Evolutionary conservation across 2,888 invertebrate genomes (phyloP), one percentile per base, ranked within the genome.

Genomic region (Strigamia transsilvanica): DNA sequence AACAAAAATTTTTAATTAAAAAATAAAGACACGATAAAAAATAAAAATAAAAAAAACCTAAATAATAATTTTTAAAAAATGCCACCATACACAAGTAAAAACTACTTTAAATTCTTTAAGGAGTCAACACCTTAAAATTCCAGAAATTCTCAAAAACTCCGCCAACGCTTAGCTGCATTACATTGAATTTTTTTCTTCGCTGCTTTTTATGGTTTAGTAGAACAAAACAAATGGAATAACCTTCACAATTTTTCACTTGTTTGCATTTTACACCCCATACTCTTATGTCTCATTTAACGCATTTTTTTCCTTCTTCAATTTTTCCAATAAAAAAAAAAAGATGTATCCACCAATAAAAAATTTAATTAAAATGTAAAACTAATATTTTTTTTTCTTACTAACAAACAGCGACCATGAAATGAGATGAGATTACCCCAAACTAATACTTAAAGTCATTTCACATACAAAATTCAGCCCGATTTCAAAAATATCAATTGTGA

Each of bases 91-190:
- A 56, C 18, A 18, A 56, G 56, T 56, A 21, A 56, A 18, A 73
- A 73, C 27, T 73, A 73, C 73, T 73, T 73, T 73, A 73, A 73
- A 73, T 73, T 73, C 73, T 73, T 73, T 27, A 15, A 32, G 32
- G 3, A 27, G 73, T 32, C 73, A n/a, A 32, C 73, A 73, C 73
- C 73, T 73, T 73, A 13, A 27, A 73, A 73, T 73, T 73, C 73
- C 73, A 27, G 73, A 73, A 73, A 73, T 73, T 73, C 73, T 73
- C 32, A 73, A 73, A 73, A 73, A 73, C 73, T 73, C 73, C 73
- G 73, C 73, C 73, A 32, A 5, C 73, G 73, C 73, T 73, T 73
- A 23, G 73, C 73, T 73, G 73, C 73, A 32, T 73, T 32, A 73
- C 73, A 73, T 21, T 18, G 56, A 56, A 56, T 73, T 73, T 73